Evolutionary conservation across 1,140 invertebrate species (phyloP).

Genomic region (Pararge aegeria): DNA sequence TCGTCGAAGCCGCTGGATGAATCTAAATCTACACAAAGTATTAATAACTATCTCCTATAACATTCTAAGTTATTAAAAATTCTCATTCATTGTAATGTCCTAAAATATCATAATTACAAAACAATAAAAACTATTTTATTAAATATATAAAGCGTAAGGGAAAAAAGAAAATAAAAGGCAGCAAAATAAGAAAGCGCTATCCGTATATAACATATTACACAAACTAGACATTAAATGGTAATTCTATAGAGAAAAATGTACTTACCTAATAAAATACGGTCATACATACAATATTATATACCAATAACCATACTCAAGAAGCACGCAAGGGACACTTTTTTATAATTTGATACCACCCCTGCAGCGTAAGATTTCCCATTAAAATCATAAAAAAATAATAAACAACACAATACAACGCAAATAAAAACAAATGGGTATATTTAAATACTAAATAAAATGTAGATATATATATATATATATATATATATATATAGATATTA

Average conservation of each 20-base stretch:
- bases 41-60: too few relatives aligned
- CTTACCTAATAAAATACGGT: constrained; percentile 39
- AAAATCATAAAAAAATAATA: background rate
- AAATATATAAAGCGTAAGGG: background rate
- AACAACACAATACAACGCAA: constrained; percentile 13
- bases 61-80: too few relatives aligned
- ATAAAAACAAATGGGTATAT: constrained; percentile 1
- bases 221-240: constrained; percentile 1
- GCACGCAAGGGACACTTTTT: background rate
- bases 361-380: background rate
- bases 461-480: background rate
- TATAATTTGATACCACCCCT: constrained; percentile 4
- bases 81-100: background rate
- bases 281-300: constrained; percentile 12
- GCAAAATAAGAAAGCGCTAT: constrained; percentile 65
- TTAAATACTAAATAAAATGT: background rate
- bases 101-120: constrained; percentile 2
- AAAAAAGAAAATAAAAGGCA: constrained; percentile 49
- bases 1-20: too few relatives aligned
- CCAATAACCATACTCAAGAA: background rate
- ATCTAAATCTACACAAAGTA: too few relatives aligned
- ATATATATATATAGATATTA: background rate
- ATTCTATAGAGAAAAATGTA: constrained; percentile 31
- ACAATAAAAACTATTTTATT: constrained; percentile 3
- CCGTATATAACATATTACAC: constrained; percentile 32